Percentiles rank a stretch among this genome's conserved stretches.
These are phyloP conservation scores for Loxodonta africana DNA, from an alignment of 2,113 vertebrate species.

Conservation along the genomic window DNA sequence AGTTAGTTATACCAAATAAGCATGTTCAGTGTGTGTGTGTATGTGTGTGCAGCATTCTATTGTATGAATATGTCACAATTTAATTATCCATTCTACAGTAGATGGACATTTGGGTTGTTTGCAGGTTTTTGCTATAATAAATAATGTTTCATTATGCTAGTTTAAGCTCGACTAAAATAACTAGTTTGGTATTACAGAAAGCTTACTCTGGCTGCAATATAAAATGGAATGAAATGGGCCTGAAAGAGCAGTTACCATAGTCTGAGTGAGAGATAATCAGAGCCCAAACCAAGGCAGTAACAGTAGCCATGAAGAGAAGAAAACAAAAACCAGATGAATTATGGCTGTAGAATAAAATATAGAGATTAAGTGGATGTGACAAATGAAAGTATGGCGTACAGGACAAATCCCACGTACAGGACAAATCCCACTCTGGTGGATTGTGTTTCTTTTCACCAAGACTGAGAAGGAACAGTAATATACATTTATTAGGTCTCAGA, in stretches of 20 bases:
- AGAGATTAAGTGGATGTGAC: not conserved
- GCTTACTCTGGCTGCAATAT: not conserved
- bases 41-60: not conserved
- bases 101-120: not conserved
- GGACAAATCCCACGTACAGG: not conserved
- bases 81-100: not conserved
- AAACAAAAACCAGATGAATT: not conserved
- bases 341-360: not conserved
- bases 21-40: not conserved
- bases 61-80: not conserved
- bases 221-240: not conserved
- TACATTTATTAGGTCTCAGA: not conserved
- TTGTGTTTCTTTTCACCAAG: not conserved
- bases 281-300: not conserved
- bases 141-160: not conserved
- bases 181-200: not conserved
- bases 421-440: not conserved
- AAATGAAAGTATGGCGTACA: not conserved
- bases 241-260: not conserved
- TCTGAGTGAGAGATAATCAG: not conserved
- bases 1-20: not conserved
- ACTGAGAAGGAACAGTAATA: not conserved
- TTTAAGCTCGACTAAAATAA: not conserved
- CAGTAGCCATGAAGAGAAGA: not conserved
- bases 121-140: not conserved